phyloP scores from a whole-genome alignment of 35 echinoderm and acorn worm species.

The Apostichopus japonicus region DNA sequence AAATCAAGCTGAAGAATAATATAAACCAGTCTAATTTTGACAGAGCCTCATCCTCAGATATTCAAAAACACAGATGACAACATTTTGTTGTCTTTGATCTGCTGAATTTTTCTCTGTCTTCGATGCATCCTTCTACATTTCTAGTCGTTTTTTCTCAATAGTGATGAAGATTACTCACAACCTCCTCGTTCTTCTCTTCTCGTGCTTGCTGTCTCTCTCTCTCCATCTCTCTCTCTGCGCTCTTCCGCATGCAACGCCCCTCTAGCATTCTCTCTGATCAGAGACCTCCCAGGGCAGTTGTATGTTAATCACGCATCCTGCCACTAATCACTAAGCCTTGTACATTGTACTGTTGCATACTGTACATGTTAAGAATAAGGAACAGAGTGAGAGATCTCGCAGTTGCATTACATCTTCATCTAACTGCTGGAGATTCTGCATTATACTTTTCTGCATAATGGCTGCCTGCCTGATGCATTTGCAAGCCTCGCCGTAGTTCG shows the following conservation, averaged over 20 bases:
- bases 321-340: constrained; percentile 14
- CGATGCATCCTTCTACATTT: background rate
- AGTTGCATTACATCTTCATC: background rate
- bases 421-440: background rate
- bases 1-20: background rate
- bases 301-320: constrained; percentile 47
- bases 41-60: background rate
- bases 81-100: background rate
- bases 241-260: background rate
- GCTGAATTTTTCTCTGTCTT: background rate
- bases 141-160: background rate
- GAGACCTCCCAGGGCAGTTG: constrained; percentile 38
- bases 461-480: background rate
- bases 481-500: background rate
- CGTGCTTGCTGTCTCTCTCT: background rate
- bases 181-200: constrained; percentile 1
- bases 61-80: constrained; percentile 12
- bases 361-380: background rate
- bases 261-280: background rate
- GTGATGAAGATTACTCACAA: constrained; percentile 11
- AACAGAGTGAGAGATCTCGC: background rate
- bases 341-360: constrained; percentile 14
- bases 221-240: background rate
- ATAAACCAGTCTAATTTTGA: background rate
- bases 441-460: background rate